Evolutionary conservation across 1,140 invertebrate species (phyloP).

Genomic region (Zaprionus kolodkinae): DNA sequence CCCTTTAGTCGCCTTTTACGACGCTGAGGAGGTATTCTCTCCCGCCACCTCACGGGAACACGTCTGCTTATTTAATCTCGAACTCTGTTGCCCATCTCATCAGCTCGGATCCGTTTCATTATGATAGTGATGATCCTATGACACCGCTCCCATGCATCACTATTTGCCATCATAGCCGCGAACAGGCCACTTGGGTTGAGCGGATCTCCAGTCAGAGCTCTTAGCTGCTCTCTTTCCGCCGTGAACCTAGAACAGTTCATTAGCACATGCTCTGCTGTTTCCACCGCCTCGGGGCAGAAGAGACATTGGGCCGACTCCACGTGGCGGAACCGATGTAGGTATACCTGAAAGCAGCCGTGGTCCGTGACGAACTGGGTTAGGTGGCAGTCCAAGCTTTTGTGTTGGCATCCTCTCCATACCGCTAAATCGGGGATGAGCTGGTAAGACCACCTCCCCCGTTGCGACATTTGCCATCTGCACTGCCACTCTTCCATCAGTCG

Average conservation of each 20-base stretch:
- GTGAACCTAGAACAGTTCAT: background rate
- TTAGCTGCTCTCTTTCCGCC: background rate
- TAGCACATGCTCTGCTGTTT: background rate
- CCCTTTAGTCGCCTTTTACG: background rate
- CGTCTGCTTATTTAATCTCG: background rate
- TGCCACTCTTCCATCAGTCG: background rate
- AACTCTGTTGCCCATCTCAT: background rate
- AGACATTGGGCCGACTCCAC: background rate
- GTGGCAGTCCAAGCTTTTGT: background rate
- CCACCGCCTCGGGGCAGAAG: background rate
- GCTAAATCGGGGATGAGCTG: background rate
- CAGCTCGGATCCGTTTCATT: background rate
- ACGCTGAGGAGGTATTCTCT: background rate
- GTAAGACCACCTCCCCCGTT: background rate
- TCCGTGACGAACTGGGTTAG: background rate
- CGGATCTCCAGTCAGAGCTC: background rate
- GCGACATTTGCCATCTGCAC: background rate
- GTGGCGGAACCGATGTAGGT: background rate
- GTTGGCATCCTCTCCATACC: background rate
- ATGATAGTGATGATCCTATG: background rate
- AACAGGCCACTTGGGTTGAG: background rate
- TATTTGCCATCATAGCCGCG: background rate
- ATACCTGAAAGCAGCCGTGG: background rate
- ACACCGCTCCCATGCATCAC: background rate
- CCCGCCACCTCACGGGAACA: background rate